Evolutionary conservation across 1,140 invertebrate species (phyloP), one percentile per base, ranked within the genome.

Genomic region (Geopemphigus sp.): DNA sequence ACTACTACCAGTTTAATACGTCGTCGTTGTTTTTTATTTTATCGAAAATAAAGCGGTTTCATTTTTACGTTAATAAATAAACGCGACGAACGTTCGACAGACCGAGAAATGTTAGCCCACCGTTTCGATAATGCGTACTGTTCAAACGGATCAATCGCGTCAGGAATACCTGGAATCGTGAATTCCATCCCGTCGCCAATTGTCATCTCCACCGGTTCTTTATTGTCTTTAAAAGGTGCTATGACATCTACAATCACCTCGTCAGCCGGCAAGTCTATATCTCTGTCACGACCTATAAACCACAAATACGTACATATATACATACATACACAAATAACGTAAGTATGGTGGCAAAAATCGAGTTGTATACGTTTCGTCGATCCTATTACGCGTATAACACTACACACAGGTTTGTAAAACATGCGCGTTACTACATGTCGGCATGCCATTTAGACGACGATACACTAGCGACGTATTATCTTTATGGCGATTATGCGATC

Each of bases 111-210:
- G 3, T 3, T 39, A 39, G 3, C 8, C 8, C 32, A 39, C 3
- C 3, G 8, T 39, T 39, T 39, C 32, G 8, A 8, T 39, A 39
- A 4, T 39, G 32, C 3, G 8, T 39, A 4, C 32, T 39, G 32
- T 39, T 4, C 8, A 39, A 39, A 39, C 32, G 8, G 3, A 39
- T 4, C 32, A 39, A 4, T 39, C 8, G 32, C 8, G 32, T 39
- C 8, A 4, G n/a, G 53, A 82, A 87, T 89, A 92, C 92, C 93
- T 85, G 94, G 93, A 87, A 95, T 94, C 5, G 92, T 94, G 84
- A 95, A 94, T 86, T 95, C 93, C 91, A 95, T 94, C 63, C 93
- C 94, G 85, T 95, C 94, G 12, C 93, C 93, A 83, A 95, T 95
- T 45, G 93, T 93, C 81, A 95, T 93, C 87, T 95, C 94, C 74